A percentile compares a stretch with the other conserved stretches of the same genome.
Evolutionary conservation across 2,797 vertebrate species (phyloP).

Genomic region (Alectoris magna): DNA sequence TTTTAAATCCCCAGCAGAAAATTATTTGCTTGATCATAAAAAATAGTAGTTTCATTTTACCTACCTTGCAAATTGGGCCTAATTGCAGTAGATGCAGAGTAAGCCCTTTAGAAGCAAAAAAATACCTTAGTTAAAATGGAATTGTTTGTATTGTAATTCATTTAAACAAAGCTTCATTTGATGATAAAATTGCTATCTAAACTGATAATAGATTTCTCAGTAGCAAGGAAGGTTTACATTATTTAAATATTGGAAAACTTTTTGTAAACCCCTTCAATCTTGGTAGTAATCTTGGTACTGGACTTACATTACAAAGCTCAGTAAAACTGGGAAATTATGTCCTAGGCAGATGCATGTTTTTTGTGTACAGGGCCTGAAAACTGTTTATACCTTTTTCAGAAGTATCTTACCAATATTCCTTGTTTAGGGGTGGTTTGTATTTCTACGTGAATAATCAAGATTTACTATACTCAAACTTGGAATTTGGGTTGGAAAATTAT

Average conservation of each 20-base stretch:
- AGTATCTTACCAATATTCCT: not conserved
- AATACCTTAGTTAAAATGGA: not conserved
- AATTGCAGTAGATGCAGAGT: not conserved
- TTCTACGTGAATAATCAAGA: not conserved
- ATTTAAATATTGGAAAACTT: not conserved
- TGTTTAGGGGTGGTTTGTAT: not conserved
- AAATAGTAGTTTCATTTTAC: not conserved
- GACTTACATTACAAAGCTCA: not conserved
- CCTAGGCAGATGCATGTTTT: not conserved
- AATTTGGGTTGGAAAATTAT: not conserved
- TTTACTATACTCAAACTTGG: not conserved
- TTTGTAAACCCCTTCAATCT: not conserved
- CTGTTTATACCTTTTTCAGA: not conserved
- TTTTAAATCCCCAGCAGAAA: not conserved
- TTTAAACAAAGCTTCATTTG: not conserved
- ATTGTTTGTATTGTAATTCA: not conserved
- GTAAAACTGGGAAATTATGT: not conserved
- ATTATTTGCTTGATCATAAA: not conserved
- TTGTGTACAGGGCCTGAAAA: not conserved
- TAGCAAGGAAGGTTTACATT: not conserved
- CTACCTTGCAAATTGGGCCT: not conserved
- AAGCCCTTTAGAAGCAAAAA: not conserved
- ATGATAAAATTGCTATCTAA: not conserved
- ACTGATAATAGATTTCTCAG: not conserved
- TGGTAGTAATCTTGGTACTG: not conserved